A percentile compares a stretch with the other conserved stretches of the same genome.
phyloP scores from a whole-genome alignment of 2,888 invertebrate species.

The Shargacucullia verbasci region DNA sequence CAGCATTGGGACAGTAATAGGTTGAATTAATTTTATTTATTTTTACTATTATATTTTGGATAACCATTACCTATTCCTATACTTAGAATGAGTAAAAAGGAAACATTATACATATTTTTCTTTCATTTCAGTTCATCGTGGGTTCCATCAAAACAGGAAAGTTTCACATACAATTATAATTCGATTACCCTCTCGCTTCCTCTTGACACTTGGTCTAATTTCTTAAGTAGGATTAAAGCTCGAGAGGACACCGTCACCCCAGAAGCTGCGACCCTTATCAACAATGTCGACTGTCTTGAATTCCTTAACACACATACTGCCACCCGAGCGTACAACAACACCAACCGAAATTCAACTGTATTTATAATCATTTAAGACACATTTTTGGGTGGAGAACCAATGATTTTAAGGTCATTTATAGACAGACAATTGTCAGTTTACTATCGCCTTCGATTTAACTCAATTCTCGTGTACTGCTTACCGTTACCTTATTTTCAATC shows the following conservation, averaged over 20 bases:
- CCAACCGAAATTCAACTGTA: constrained; percentile 58
- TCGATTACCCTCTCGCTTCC: constrained; percentile 42
- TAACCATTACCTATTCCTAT: too few relatives aligned
- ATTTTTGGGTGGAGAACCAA: constrained; percentile 28
- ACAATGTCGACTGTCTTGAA: constrained; percentile 77
- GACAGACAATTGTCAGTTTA: constrained; percentile 70
- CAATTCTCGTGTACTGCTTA: constrained; percentile 78
- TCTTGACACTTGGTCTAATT: constrained; percentile 58
- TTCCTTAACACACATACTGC: constrained; percentile 77
- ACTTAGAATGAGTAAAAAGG: too few relatives aligned
- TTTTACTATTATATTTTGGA: too few relatives aligned
- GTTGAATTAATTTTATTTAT: too few relatives aligned
- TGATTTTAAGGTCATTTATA: constrained; percentile 50
- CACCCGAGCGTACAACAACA: constrained; percentile 58
- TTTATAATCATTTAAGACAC: not conserved
- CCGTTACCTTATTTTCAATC: constrained; percentile 79
- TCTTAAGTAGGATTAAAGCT: constrained; percentile 74
- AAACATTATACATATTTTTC: not conserved
- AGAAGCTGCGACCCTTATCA: constrained; percentile 85
- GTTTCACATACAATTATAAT: constrained; percentile 30
- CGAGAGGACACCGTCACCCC: constrained; percentile 79
- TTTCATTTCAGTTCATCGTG: not conserved
- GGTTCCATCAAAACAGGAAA: not conserved
- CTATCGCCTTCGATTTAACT: constrained; percentile 78
- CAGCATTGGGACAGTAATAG: too few relatives aligned